Percentiles rank a stretch among this genome's conserved stretches.
phyloP scores from a whole-genome alignment of 53 echinoderm and acorn worm genomes.

The Paracentrotus lividus region DNA sequence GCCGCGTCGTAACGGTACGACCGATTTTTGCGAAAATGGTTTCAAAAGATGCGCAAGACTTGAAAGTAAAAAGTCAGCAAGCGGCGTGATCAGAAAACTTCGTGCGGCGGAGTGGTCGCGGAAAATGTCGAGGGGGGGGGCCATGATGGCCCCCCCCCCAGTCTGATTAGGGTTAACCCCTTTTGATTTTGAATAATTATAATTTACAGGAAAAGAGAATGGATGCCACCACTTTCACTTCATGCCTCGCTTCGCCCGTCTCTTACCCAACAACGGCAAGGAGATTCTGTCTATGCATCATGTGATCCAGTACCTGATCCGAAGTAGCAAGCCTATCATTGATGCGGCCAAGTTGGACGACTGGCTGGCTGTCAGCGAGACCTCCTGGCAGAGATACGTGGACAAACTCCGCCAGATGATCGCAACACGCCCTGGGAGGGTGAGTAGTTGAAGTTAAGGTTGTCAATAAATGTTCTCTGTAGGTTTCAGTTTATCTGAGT shows the following conservation, averaged over 20 bases:
- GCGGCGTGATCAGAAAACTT: too few relatives aligned
- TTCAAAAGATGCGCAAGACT: too few relatives aligned
- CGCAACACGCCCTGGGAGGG: conserved; percentile 91
- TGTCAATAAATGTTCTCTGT: background rate
- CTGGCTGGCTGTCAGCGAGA: conserved; percentile 77
- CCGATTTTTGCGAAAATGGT: too few relatives aligned
- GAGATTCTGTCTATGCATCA: conserved; percentile 99
- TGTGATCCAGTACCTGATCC: conserved; percentile 78
- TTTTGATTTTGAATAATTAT: too few relatives aligned
- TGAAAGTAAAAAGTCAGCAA: too few relatives aligned
- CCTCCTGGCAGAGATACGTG: conserved; percentile 83
- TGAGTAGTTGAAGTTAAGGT: conserved; percentile 31
- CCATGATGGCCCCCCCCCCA: too few relatives aligned
- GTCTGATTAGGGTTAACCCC: too few relatives aligned
- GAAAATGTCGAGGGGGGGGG: too few relatives aligned
- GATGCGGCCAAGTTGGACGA: conserved; percentile 77
- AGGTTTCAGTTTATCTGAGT: background rate
- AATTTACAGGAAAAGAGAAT: conserved; percentile 56
- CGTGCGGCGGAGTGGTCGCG: too few relatives aligned
- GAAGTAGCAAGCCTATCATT: conserved; percentile 79
- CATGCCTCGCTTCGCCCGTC: conserved; percentile 97
- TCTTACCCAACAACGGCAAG: conserved; percentile 95
- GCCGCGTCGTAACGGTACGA: too few relatives aligned
- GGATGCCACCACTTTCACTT: conserved; percentile 94
- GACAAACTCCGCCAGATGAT: conserved; percentile 85